Conservation (phyloP, 2,113 vertebrate species). For the Neoarius graeffei region DNA sequence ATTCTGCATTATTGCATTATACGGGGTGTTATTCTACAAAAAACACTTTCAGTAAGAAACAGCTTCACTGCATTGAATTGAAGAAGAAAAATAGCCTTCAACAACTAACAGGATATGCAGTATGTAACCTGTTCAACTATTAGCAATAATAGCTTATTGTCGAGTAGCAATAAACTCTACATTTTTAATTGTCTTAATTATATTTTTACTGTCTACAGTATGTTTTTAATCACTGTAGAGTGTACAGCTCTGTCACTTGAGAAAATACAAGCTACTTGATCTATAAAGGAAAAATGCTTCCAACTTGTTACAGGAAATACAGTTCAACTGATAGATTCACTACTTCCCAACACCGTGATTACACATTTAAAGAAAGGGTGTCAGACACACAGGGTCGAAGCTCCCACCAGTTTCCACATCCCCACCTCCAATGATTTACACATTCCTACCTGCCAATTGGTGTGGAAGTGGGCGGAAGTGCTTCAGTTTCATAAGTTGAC, state of each 20-base stretch:
- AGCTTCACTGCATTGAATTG: too few species aligned
- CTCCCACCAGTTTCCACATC: not conserved
- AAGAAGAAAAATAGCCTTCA: not conserved
- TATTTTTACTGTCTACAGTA: not conserved
- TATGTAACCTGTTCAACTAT: not conserved
- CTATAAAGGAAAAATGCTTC: not conserved
- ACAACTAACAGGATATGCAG: not conserved
- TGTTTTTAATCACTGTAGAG: not conserved
- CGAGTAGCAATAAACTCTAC: not conserved
- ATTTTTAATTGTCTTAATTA: not conserved
- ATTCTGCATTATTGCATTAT: too few species aligned
- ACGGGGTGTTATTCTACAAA: not conserved
- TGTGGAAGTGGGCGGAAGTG: not conserved
- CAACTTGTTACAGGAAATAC: not conserved
- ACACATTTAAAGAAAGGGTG: slow-evolving; percentile 11
- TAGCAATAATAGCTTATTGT: too few species aligned
- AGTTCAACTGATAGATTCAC: not conserved
- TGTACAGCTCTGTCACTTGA: not conserved
- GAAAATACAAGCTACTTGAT: not conserved
- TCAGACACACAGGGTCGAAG: not conserved
- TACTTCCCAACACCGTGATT: not conserved
- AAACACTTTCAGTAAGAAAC: not conserved
- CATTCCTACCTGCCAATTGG: slow-evolving; percentile 15
- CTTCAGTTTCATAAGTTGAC: slow-evolving; percentile 4
- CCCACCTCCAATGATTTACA: not conserved